Base-by-base conservation (phyloP, 2,797 vertebrate genomes). In the Arnoldichthys spilopterus region DNA sequence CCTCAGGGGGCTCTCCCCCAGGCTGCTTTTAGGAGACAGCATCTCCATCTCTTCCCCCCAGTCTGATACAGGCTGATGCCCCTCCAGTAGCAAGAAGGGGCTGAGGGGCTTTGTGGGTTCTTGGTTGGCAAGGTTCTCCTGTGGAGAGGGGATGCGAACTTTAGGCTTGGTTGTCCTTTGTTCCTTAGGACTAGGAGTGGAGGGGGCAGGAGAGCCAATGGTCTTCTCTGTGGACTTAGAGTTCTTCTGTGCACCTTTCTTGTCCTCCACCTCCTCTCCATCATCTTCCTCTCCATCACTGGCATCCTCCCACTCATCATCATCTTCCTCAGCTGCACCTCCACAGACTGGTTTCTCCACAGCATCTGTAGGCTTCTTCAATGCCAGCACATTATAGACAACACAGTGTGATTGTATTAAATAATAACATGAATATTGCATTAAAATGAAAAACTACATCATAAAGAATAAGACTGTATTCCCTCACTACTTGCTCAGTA, bases 21-120 rank as follows among this genome's bases (percentile, higher is more conserved):
- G 76, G 83, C 90, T 94, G 88, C 92, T 91, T 0, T 90, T 86
- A 0, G 95, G 95, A 1, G 95, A 96, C 74, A 83, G 87, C 93
- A 94, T 88, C 88, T 98, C 97, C 96, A 98, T 96, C 89, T 95
- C 96, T 88, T 98, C 97, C 0, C 92, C 97, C 97, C 97, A 98
- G 91, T 98, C 95, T 0, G 92, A 85, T 40, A 97, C 94, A 0
- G 95, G 94, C 69, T 87, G 87, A 90, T 95, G 93, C 37, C 92
- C 89, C 0, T 93, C 93, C 1, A 90, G 59, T 0, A 90, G 92
- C 0, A 87, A 91, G 83, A 96, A 94, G 74, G 94, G 96, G 87
- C 94, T 96, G 78, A 90, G 83, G 15, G 93, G 95, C 43, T 89
- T 92, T 2, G 77, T 83, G 3, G 84, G 83, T 64, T 93, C 92